Percentiles rank a stretch among this genome's conserved stretches.
phyloP scores from a whole-genome alignment of 2,113 vertebrate genomes.

The Macheiramphus alcinus region DNA sequence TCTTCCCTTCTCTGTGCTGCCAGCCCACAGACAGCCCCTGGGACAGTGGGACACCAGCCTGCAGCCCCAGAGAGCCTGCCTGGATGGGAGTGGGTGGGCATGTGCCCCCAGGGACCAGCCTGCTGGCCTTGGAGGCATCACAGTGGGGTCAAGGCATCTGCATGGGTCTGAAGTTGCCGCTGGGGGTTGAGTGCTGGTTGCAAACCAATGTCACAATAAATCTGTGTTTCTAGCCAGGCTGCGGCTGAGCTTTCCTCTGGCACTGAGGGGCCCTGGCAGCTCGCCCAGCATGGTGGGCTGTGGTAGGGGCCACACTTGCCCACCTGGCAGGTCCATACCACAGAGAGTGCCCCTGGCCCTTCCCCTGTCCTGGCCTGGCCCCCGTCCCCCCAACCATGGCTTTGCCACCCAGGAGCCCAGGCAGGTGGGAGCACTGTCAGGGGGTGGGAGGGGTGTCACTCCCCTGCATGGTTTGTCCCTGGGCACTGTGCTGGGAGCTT shows the following conservation, averaged over 20 bases:
- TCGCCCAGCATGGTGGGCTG: not conserved
- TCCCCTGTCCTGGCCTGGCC: not conserved
- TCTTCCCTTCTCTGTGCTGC: not conserved
- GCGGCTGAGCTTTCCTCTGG: not conserved
- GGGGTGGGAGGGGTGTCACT: not conserved
- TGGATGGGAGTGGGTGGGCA: not conserved
- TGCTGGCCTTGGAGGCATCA: fast-evolving
- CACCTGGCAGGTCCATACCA: fast-evolving
- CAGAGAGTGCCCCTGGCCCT: fast-evolving
- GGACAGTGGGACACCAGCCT: not conserved
- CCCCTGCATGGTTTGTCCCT: not conserved
- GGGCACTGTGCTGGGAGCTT: not conserved
- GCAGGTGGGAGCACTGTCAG: not conserved
- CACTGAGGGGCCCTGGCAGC: not conserved
- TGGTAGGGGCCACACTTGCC: fast-evolving
- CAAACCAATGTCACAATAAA: slow-evolving; percentile 28
- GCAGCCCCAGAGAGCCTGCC: not conserved
- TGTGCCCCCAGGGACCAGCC: not conserved
- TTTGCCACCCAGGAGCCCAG: not conserved
- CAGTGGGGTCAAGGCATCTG: not conserved
- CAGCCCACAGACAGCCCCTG: not conserved
- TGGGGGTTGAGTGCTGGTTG: not conserved
- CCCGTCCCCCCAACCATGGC: not conserved
- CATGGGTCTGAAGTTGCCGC: fast-evolving
- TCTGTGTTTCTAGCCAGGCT: not conserved